Evolutionary conservation across 2,797 vertebrate genomes (phyloP).

Genomic region (Denticeps clupeoides): DNA sequence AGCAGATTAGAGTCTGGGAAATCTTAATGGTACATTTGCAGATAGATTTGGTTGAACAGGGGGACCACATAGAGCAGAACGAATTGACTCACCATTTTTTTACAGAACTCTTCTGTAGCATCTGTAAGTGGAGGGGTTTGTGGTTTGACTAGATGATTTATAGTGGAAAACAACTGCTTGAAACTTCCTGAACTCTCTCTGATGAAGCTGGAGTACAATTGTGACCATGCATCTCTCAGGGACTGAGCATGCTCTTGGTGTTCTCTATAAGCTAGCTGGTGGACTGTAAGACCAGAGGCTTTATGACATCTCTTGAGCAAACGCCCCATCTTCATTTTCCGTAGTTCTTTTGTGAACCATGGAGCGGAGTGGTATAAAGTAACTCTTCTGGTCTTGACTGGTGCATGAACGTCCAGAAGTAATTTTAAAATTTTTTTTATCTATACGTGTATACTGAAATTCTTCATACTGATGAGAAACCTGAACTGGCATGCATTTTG

Average conservation of each 20-base stretch:
- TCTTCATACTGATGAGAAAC: too few relatives aligned
- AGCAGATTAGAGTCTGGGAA: neutral
- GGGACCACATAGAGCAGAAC: neutral
- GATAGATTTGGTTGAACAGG: neutral
- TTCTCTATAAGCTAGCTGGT: neutral
- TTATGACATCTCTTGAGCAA: too few relatives aligned
- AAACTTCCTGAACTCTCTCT: neutral
- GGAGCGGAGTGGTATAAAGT: neutral
- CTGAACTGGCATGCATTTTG: too few relatives aligned
- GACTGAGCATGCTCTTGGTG: neutral
- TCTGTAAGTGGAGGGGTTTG: neutral
- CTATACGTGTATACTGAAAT: too few relatives aligned
- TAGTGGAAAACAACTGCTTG: neutral
- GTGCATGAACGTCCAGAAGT: neutral
- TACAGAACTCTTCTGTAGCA: neutral
- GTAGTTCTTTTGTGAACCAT: too few relatives aligned
- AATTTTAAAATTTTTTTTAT: too few relatives aligned
- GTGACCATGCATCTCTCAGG: neutral
- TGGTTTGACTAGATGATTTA: neutral
- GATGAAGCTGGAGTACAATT: neutral
- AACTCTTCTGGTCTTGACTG: neutral
- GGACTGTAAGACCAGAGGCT: too few relatives aligned
- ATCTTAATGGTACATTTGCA: neutral
- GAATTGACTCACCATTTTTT: neutral
- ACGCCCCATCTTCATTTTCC: neutral